Conservation (phyloP, 2,113 vertebrate genomes). For the Nannobrachium achirus region DNA sequence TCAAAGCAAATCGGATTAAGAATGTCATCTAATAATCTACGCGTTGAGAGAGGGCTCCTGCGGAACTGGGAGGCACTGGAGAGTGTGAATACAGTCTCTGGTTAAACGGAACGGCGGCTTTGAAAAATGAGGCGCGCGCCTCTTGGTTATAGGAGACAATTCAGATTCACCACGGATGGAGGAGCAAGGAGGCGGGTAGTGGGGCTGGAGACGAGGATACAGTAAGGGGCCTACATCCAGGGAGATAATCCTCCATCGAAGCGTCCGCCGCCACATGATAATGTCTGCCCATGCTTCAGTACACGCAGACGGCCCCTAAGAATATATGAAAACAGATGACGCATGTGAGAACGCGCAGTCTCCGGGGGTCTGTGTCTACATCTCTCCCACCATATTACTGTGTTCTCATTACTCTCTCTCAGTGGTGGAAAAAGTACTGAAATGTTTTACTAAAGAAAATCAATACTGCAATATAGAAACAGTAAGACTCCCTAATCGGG, state of each 20-base stretch:
- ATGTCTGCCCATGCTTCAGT: constrained; percentile 45
- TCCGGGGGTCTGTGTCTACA: neutral
- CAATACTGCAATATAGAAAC: no score
- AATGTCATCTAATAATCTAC: constrained; percentile 54
- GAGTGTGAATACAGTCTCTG: constrained; percentile 3
- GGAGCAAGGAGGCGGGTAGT: constrained; percentile 10
- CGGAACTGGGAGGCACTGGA: constrained; percentile 32
- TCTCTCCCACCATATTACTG: no score
- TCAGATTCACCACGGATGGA: constrained; percentile 58
- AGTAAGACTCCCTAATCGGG: no score
- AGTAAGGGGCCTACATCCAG: constrained; percentile 24
- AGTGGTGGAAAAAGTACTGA: no score
- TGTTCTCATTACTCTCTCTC: no score
- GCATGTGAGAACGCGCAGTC: constrained; percentile 13
- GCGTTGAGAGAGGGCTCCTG: constrained; percentile 41
- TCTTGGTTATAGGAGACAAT: constrained; percentile 55
- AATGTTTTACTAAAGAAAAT: no score
- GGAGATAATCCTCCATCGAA: constrained; percentile 54
- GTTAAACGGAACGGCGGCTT: constrained; percentile 22
- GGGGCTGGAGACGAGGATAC: neutral
- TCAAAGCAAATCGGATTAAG: constrained; percentile 62
- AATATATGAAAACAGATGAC: constrained; percentile 44
- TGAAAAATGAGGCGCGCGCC: constrained; percentile 60
- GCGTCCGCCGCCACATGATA: constrained; percentile 45
- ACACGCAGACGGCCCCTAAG: constrained; percentile 35